These are phyloP conservation scores for Patella caerulea DNA, from an alignment of 2,888 invertebrate genomes.

Conservation along the genomic window DNA sequence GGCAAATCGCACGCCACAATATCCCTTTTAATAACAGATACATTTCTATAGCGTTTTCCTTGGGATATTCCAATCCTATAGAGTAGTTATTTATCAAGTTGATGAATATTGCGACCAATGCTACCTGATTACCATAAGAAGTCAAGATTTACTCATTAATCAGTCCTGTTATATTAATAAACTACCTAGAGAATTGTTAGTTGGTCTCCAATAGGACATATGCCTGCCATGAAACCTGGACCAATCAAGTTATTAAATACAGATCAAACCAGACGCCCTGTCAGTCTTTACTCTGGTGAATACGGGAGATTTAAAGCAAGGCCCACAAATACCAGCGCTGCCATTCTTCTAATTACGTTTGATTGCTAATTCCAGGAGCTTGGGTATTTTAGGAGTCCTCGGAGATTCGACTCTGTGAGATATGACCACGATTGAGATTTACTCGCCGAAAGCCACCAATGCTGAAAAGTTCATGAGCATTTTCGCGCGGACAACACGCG, in stretches of 20 bases:
- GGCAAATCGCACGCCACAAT: too few relatives aligned
- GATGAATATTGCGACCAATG: too few relatives aligned
- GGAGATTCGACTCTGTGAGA: background rate
- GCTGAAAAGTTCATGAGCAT: background rate
- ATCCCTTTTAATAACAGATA: too few relatives aligned
- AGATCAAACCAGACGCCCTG: background rate
- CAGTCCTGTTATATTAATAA: background rate
- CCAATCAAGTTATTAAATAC: conserved; percentile 2
- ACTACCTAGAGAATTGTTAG: background rate
- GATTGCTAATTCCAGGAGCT: conserved; percentile 2
- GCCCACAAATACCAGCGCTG: background rate
- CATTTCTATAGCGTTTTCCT: too few relatives aligned
- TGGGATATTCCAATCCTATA: too few relatives aligned
- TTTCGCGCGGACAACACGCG: conserved; percentile 1
- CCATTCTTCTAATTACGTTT: background rate
- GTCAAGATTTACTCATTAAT: conserved; percentile 6
- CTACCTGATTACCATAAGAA: background rate
- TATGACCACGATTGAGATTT: background rate
- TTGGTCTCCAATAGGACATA: too few relatives aligned
- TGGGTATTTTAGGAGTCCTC: background rate
- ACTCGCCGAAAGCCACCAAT: background rate
- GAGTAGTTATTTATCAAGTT: too few relatives aligned
- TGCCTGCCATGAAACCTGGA: too few relatives aligned
- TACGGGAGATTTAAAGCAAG: conserved; percentile 1
- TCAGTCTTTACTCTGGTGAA: conserved; percentile 7